phyloP scores from a whole-genome alignment of 1,140 invertebrate genomes.

The Trichomalopsis sarcophagae region DNA sequence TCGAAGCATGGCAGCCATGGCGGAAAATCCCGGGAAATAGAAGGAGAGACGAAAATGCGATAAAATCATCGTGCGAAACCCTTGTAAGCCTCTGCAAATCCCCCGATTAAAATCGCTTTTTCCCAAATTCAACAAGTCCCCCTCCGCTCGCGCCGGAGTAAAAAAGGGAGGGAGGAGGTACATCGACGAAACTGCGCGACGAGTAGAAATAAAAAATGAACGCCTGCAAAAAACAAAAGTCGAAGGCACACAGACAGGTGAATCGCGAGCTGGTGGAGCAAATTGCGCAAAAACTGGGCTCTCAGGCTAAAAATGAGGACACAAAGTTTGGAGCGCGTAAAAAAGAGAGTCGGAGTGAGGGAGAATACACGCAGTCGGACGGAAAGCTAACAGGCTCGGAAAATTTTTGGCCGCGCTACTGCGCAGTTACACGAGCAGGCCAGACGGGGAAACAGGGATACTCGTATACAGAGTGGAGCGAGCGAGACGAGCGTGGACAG shows the following conservation, averaged over 20 bases:
- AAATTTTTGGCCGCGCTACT: neutral
- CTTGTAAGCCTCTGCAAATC: neutral
- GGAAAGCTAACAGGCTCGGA: neutral
- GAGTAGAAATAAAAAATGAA: no score
- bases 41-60: neutral
- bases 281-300: neutral
- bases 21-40: no score
- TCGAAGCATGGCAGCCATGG: no score
- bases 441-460: neutral
- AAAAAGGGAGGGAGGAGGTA: neutral
- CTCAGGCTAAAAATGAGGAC: neutral
- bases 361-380: neutral
- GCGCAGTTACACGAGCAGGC: neutral
- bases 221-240: no score
- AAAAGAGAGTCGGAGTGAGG: neutral
- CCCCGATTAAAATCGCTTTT: slow-evolving; percentile 7
- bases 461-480: neutral
- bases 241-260: neutral
- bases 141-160: neutral
- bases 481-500: neutral
- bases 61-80: neutral
- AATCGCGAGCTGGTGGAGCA: neutral
- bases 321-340: neutral
- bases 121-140: neutral
- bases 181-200: neutral